These are phyloP conservation scores for Rhinogobius similis DNA, from an alignment of 2,113 vertebrate species.

Conservation along the genomic window DNA sequence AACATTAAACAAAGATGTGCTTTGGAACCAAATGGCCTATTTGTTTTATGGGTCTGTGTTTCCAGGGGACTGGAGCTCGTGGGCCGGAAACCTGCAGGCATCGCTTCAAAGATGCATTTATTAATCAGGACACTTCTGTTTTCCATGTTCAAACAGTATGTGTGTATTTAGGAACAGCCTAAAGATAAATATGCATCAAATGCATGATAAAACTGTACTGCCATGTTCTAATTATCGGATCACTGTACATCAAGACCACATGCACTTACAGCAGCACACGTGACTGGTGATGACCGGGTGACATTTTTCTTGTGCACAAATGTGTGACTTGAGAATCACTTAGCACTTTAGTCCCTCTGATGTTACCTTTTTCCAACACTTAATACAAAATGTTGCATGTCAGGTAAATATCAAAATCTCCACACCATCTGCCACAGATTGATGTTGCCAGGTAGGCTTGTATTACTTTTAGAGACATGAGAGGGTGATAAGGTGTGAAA, in stretches of 20 bases:
- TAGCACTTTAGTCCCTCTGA: constrained; percentile 51
- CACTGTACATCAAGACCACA: not conserved
- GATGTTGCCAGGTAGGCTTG: constrained; percentile 20
- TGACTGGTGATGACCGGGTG: constrained; percentile 59
- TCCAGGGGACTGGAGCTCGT: not conserved
- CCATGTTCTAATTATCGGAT: not conserved
- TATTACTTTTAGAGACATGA: constrained; percentile 40
- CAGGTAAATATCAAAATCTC: constrained; percentile 29
- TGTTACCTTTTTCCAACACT: constrained; percentile 56
- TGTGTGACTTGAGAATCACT: constrained; percentile 72
- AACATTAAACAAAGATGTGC: constrained; percentile 3
- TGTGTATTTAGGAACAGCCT: not conserved
- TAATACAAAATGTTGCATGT: constrained; percentile 60
- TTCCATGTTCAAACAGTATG: not conserved
- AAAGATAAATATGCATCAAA: not conserved
- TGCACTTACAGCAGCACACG: constrained; percentile 11
- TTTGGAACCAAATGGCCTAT: not conserved
- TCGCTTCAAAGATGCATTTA: constrained; percentile 1
- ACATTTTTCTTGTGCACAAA: constrained; percentile 62
- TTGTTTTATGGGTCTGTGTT: not conserved
- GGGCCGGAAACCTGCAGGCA: not conserved
- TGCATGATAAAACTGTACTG: not conserved
- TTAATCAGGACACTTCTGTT: constrained; percentile 1
- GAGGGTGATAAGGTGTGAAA: constrained; percentile 16
- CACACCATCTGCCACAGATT: constrained; percentile 35